phyloP scores from a whole-genome alignment of 2,888 invertebrate genomes.

The Camponotus fellah region DNA sequence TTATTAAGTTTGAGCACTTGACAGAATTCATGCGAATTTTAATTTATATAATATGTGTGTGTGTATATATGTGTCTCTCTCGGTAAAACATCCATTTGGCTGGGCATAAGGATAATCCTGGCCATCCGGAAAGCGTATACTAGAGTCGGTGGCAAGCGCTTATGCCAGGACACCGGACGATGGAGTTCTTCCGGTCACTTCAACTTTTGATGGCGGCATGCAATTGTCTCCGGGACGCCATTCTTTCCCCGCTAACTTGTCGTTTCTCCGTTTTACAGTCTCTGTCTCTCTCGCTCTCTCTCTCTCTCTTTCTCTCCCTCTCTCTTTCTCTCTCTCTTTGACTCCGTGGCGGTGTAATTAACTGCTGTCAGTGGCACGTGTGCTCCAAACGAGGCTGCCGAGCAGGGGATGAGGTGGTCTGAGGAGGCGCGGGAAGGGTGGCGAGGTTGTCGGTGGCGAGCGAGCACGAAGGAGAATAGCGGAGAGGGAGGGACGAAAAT shows the following conservation, averaged over 20 bases:
- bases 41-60: background rate
- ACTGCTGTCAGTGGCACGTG: slow-evolving; percentile 79
- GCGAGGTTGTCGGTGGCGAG: slow-evolving; percentile 46
- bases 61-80: background rate
- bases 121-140: slow-evolving; percentile 4
- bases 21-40: background rate
- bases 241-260: slow-evolving; percentile 37
- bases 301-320: slow-evolving; percentile 17
- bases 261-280: slow-evolving; percentile 21
- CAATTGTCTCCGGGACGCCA: slow-evolving; percentile 48
- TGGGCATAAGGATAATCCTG: background rate
- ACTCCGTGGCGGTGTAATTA: slow-evolving; percentile 74
- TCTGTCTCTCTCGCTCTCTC: slow-evolving; percentile 5
- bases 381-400: slow-evolving; percentile 54
- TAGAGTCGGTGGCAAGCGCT: slow-evolving; percentile 34
- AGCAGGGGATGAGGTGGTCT: slow-evolving; percentile 50
- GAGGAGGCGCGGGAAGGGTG: slow-evolving; percentile 29
- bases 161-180: slow-evolving; percentile 2
- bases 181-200: slow-evolving; percentile 51
- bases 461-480: slow-evolving; percentile 9
- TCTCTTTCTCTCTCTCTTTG: slow-evolving; percentile 58
- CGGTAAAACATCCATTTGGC: slow-evolving; percentile 25
- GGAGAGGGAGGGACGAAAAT: slow-evolving; percentile 28
- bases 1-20: slow-evolving; percentile 9
- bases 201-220: slow-evolving; percentile 50